phyloP scores from a whole-genome alignment of 2,797 vertebrate genomes.

The Mionectes olivaceus region DNA sequence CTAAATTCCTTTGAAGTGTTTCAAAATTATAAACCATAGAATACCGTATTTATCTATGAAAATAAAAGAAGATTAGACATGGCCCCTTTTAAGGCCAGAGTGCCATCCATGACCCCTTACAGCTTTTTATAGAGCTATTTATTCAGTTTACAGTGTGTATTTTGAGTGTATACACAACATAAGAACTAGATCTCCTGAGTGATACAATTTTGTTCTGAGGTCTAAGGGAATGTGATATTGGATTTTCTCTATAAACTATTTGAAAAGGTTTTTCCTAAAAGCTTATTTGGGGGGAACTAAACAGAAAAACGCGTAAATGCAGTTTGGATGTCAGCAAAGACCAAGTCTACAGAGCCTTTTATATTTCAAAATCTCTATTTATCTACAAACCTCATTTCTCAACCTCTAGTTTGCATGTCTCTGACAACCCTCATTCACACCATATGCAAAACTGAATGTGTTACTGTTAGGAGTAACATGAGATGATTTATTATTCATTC shows the following conservation, averaged over 20 bases:
- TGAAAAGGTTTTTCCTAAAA: background rate
- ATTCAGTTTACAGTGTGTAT: constrained; percentile 39
- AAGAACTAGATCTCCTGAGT: background rate
- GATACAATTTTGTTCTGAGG: constrained; percentile 22
- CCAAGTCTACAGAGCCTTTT: background rate
- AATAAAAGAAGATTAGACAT: background rate
- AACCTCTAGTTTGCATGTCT: constrained; percentile 78
- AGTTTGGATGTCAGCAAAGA: constrained; percentile 13
- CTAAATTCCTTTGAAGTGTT: background rate
- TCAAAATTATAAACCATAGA: background rate
- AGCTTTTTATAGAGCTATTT: constrained; percentile 7
- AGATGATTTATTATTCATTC: constrained; percentile 69
- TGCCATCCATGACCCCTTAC: constrained; percentile 23
- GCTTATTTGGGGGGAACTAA: background rate
- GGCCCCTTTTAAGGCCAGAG: background rate
- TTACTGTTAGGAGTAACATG: constrained; percentile 66
- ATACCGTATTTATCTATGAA: background rate
- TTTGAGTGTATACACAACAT: constrained; percentile 35
- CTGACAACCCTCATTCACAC: constrained; percentile 79
- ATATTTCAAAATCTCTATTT: constrained; percentile 65
- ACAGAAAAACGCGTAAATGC: constrained; percentile 7
- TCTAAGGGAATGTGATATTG: background rate
- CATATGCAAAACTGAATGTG: constrained; percentile 77
- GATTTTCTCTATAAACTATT: background rate
- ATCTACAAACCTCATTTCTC: constrained; percentile 65